Evolutionary conservation across 2,888 invertebrate genomes (phyloP).

Genomic region (Rhagium mordax): DNA sequence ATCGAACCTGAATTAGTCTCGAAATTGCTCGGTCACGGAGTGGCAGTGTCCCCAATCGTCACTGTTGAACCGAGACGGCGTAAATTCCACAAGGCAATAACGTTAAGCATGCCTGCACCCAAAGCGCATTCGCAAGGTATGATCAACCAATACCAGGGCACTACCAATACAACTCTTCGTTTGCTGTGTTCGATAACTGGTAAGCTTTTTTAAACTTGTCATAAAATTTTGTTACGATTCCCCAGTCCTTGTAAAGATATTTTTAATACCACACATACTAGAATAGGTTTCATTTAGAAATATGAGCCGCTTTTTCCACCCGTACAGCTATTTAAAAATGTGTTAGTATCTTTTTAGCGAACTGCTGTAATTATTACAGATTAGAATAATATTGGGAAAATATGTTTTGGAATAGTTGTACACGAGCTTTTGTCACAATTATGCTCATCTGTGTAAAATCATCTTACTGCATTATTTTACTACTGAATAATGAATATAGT

Average conservation of each 20-base stretch:
- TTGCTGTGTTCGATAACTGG: slow-evolving; percentile 96
- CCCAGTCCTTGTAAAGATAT: not conserved
- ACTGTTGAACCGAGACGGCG: slow-evolving; percentile 97
- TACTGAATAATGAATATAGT: slow-evolving; percentile 10
- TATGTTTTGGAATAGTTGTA: slow-evolving; percentile 10
- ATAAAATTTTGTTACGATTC: not conserved
- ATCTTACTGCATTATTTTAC: slow-evolving; percentile 6
- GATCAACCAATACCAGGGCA: slow-evolving; percentile 87
- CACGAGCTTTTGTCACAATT: not conserved
- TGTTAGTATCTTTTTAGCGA: no score
- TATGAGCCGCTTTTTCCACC: slow-evolving; percentile 8
- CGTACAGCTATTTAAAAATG: slow-evolving; percentile 12
- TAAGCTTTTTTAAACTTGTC: slow-evolving; percentile 64
- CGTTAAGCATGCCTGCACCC: slow-evolving; percentile 94
- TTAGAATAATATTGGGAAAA: no score
- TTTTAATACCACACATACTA: slow-evolving; percentile 12
- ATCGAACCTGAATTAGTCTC: slow-evolving; percentile 88
- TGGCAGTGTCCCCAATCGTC: slow-evolving; percentile 97
- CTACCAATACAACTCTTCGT: slow-evolving; percentile 86
- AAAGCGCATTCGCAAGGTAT: slow-evolving; percentile 77
- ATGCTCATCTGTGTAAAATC: not conserved
- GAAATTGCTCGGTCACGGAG: slow-evolving; percentile 94
- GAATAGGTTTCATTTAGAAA: slow-evolving; percentile 13
- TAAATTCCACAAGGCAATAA: slow-evolving; percentile 99
- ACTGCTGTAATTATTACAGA: no score